Base-by-base conservation (phyloP, 2,888 invertebrate genomes). In the Nomada ruficornis region DNA sequence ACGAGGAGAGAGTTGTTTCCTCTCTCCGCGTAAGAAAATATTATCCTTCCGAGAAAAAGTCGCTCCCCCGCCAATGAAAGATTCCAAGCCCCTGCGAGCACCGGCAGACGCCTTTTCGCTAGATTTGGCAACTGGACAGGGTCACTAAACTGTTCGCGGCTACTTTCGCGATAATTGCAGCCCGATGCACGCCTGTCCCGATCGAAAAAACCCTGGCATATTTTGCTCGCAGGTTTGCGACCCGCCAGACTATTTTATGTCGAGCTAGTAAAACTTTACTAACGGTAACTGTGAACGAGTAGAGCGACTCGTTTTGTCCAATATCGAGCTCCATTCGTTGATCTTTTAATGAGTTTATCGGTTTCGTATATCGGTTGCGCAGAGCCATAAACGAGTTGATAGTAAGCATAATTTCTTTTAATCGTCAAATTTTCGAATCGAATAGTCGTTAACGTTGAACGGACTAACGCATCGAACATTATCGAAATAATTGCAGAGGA, bases 11-110 rank as follows among this genome's bases (percentile, higher is more conserved):
- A 78, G 77, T 65, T 79, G 77, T 62, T 82, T 83, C 81, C 68
- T 82, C 79, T 82, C 77, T 77, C 82, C 77, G 82, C 86, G 68
- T 86, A 88, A 88, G 88, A 88, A 88, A 88, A 88, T 88, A 88
- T 88, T 88, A 88, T 88, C 87, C 85, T 86, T 85, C 82, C 67
- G 55, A 80, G 85, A 86, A 88, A 83, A 82, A 86, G 82, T 79
- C 79, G 79, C 55, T 64, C 83, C 77, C 65, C 26, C 55, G 10
- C 62, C 69, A 57, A 64, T 65, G 57, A 73, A 67, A 70, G 73
- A 77, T 85, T 87, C 69, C 81, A 68, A 77, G 55, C 72, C 77
- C 47, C 57, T 20, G 29, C 29, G 23, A 1, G 23, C 15, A 64
- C 60, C 60, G 26, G 64, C 44, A 20, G 74, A 64, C 29, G 50